Conservation (phyloP, 2,113 vertebrate species). For the Coregonus clupeaformis region DNA sequence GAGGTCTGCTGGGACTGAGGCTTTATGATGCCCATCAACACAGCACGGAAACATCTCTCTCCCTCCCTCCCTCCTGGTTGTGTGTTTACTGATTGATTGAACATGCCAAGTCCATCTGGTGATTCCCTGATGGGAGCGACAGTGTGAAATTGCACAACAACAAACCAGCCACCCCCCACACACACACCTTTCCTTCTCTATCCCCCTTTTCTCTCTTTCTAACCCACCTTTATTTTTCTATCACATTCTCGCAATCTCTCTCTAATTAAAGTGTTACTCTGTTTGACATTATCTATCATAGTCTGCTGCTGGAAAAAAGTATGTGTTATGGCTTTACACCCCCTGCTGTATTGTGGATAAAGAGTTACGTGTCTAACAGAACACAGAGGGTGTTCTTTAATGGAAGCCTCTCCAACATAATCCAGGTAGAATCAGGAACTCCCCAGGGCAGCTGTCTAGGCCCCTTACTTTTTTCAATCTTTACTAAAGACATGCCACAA, state of each 20-base stretch:
- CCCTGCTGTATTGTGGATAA: too few relatives aligned
- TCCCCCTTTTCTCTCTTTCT: neutral
- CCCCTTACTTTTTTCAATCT: too few relatives aligned
- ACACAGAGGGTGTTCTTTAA: too few relatives aligned
- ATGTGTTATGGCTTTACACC: too few relatives aligned
- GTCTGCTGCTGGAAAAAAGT: too few relatives aligned
- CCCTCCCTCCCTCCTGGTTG: neutral
- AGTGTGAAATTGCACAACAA: constrained; percentile 59
- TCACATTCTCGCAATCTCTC: constrained; percentile 1
- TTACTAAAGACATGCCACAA: too few relatives aligned
- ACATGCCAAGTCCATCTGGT: constrained; percentile 60
- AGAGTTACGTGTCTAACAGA: too few relatives aligned
- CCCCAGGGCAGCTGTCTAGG: too few relatives aligned
- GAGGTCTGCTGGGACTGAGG: constrained; percentile 16
- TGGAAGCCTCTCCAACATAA: too few relatives aligned
- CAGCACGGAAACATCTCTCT: constrained; percentile 51
- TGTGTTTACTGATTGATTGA: constrained; percentile 45
- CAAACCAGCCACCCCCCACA: constrained; percentile 45
- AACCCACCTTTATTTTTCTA: neutral
- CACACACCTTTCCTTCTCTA: neutral
- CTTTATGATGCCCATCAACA: constrained; percentile 59
- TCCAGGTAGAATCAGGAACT: too few relatives aligned
- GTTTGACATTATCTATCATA: too few relatives aligned
- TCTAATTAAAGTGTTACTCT: too few relatives aligned
- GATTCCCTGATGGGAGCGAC: constrained; percentile 53